A percentile compares a stretch with the other conserved stretches of the same genome.
phyloP scores from a whole-genome alignment of 2,113 vertebrate genomes.

The Bufo gargarizans region DNA sequence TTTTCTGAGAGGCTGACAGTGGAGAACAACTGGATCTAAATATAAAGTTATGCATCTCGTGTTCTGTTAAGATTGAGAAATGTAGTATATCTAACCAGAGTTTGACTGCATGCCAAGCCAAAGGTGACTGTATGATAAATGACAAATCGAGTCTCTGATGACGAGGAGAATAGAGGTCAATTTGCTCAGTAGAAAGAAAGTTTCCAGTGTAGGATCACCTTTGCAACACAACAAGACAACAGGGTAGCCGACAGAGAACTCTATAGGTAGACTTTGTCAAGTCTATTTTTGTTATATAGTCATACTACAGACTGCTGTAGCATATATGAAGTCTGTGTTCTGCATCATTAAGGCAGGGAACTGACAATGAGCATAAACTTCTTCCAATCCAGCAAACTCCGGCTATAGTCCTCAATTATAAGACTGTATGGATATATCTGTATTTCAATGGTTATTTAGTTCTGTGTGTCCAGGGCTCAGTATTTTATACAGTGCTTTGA shows the following conservation, averaged over 20 bases:
- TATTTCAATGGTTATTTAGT: no score
- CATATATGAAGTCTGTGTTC: background rate
- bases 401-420: no score
- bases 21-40: background rate
- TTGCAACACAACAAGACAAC: background rate
- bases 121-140: conserved; percentile 22
- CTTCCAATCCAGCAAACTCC: no score
- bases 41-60: conserved; percentile 20
- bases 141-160: conserved; percentile 6
- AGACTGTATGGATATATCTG: no score
- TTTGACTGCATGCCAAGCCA: conserved; percentile 1
- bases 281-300: background rate
- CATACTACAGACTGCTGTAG: background rate
- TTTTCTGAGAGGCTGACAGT: background rate
- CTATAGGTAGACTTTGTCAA: background rate
- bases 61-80: background rate
- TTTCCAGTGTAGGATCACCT: background rate
- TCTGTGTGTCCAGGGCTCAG: no score
- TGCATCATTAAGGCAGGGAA: background rate
- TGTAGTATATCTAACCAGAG: background rate
- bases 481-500: no score
- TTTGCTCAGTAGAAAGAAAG: background rate
- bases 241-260: background rate
- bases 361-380: no score
- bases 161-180: conserved; percentile 14